phyloP scores from a whole-genome alignment of 2,888 invertebrate species.

The Patella depressa region DNA sequence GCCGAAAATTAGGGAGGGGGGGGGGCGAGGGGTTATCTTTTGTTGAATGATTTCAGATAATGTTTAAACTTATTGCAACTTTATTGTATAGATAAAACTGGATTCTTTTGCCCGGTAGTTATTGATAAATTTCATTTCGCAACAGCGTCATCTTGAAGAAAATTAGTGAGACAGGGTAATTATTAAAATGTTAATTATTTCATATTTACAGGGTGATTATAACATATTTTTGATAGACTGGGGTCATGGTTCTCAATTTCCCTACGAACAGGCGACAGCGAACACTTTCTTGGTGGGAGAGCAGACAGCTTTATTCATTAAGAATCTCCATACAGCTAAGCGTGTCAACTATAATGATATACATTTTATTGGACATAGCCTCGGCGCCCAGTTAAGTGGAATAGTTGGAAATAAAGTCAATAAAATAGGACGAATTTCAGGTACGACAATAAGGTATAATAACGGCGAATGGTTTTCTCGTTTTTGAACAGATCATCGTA shows the following conservation, averaged over 20 bases:
- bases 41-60: no score
- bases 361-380: constrained; percentile 82
- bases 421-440: constrained; percentile 60
- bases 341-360: constrained; percentile 74
- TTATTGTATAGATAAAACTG: no score
- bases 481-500: no score
- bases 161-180: no score
- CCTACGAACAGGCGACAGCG: constrained; percentile 66
- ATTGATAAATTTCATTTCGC: no score
- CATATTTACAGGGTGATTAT: constrained; percentile 42
- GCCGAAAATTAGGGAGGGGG: no score
- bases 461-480: neutral
- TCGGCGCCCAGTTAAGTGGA: constrained; percentile 89
- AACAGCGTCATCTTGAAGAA: no score
- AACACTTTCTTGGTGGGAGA: constrained; percentile 68
- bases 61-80: no score
- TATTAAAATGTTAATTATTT: no score
- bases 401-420: constrained; percentile 80
- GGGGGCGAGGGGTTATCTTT: no score
- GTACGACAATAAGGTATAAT: constrained; percentile 32
- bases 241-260: constrained; percentile 44
- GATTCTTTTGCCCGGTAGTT: no score
- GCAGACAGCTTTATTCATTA: constrained; percentile 56
- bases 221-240: constrained; percentile 56
- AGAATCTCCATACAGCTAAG: constrained; percentile 43